Evolutionary conservation across 2,888 invertebrate genomes (phyloP).

Genomic region (Pristionchus japonicus): DNA sequence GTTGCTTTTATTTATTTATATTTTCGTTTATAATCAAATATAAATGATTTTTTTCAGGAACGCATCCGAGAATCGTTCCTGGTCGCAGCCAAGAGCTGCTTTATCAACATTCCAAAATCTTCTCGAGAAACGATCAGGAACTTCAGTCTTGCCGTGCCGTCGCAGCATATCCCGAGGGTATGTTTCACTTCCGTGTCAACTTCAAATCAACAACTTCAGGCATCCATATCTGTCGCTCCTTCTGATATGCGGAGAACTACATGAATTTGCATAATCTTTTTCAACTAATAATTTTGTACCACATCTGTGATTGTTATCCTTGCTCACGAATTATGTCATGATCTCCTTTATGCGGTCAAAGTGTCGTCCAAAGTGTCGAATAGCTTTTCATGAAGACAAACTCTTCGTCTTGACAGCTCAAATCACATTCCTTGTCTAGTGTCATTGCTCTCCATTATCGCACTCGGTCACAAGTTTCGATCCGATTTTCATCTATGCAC

Average conservation of each 20-base stretch:
- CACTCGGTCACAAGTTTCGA: neutral
- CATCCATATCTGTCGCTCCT: neutral
- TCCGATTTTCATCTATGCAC: neutral
- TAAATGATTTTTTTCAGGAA: neutral
- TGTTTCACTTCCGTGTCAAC: too few relatives aligned
- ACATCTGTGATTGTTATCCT: neutral
- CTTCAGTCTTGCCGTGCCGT: neutral
- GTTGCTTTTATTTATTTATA: neutral
- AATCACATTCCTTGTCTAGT: neutral
- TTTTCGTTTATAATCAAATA: neutral
- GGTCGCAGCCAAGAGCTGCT: neutral
- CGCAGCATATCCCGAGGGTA: neutral
- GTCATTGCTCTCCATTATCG: neutral
- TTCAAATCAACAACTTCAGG: too few relatives aligned
- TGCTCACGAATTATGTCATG: neutral
- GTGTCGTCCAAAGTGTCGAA: too few relatives aligned
- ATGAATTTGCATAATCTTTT: neutral
- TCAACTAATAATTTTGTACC: neutral
- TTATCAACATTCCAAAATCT: neutral
- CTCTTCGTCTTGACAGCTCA: too few relatives aligned
- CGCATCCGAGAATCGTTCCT: neutral
- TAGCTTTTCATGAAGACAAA: too few relatives aligned
- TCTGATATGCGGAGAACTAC: neutral
- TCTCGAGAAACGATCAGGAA: neutral
- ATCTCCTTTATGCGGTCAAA: too few relatives aligned